Base-by-base conservation (phyloP, 2,797 vertebrate genomes). In the Sebastes reedi region DNA sequence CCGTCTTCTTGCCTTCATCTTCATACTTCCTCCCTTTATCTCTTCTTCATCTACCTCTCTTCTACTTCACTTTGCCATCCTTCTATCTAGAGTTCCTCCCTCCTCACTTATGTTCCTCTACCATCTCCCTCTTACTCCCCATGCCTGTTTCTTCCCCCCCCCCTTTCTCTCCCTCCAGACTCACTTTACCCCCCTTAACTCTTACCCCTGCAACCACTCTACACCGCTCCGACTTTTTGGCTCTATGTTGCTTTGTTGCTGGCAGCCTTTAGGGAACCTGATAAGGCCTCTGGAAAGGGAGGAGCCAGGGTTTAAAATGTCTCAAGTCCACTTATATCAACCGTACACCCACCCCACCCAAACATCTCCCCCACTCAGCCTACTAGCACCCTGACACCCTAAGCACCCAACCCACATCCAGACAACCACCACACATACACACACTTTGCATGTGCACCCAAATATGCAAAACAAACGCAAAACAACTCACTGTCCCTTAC, bases 201-300 rank as follows among this genome's bases (percentile, higher is more conserved):
- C 58, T 66, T 62, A 71, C 69, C 79, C 79, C 70, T 77, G 69
- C 67, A 85, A 69, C 72, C 75, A 73, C 66, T 79, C 79, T 58
- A 78, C 69, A 71, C 64, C 85, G 55, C 87, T 78, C 65, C 13
- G 20, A 76, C 87, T 79, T 65, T 89, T 86, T 88, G 79, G 82
- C 83, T 91, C 86, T 73, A 75, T 68, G 42, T 81, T 89, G 74
- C 83, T 94, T 89, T 73, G 70, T 88, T 83, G 88, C 87, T 91
- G 91, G 86, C 89, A 88, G 89, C 87, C 82, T 87, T 90, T 89
- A 42, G 84, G 94, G 91, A 94, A 94, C 83, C 83, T 67, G 91
- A 94, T 92, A 83, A 82, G 89, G 75, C 69, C 86, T 75, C 88
- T 84, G 85, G 88, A 92, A 83, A 89, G 81, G 84, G 64, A 88